Evolutionary conservation across 2,113 vertebrate species (phyloP).

Genomic region (Neogale vison): DNA sequence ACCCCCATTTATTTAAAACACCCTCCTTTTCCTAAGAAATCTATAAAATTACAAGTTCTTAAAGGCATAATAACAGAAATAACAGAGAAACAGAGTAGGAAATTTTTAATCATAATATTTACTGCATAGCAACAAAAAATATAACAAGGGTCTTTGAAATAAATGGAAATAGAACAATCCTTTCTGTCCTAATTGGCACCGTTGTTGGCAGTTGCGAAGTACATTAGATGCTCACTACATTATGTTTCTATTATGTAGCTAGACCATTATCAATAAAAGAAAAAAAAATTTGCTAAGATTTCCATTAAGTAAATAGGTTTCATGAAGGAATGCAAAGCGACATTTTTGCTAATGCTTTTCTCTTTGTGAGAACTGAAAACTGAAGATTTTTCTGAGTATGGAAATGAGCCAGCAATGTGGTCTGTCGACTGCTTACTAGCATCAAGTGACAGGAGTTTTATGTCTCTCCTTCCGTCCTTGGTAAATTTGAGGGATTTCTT

Average conservation of each 20-base stretch:
- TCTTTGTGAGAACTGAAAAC: conserved; percentile 21
- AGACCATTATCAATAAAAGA: conserved; percentile 56
- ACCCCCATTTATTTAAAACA: neutral
- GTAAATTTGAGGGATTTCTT: neutral
- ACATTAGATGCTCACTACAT: conserved; percentile 13
- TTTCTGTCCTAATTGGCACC: conserved; percentile 51
- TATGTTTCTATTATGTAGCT: conserved; percentile 40
- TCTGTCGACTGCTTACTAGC: neutral
- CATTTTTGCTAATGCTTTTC: conserved; percentile 48
- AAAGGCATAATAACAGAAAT: conserved; percentile 24
- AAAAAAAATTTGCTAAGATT: conserved; percentile 55
- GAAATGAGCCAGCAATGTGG: neutral
- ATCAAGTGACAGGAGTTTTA: neutral
- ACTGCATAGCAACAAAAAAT: neutral
- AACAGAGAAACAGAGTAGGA: conserved; percentile 17
- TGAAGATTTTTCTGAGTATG: conserved; percentile 1
- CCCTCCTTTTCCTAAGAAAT: neutral
- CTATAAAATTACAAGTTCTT: conserved; percentile 41
- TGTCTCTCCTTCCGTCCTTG: neutral
- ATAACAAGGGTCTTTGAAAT: conserved; percentile 29
- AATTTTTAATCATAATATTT: conserved; percentile 50
- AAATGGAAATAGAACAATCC: conserved; percentile 38
- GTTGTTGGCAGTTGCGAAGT: conserved; percentile 7
- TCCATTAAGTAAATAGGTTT: conserved; percentile 65
- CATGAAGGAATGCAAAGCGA: conserved; percentile 34